phyloP scores from a whole-genome alignment of 1,140 invertebrate genomes.

The Gonioctena quinquepunctata region DNA sequence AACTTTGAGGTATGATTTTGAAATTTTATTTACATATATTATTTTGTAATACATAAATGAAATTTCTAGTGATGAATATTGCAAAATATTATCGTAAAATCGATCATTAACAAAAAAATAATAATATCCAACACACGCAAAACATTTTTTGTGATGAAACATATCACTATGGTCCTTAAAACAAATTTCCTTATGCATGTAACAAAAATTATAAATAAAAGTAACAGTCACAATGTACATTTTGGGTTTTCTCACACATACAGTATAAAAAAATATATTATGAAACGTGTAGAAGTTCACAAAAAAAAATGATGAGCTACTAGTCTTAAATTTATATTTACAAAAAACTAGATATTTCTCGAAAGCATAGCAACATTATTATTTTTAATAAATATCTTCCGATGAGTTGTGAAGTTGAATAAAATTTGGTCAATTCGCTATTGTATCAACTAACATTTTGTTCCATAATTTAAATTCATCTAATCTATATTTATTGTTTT shows the following conservation, averaged over 20 bases:
- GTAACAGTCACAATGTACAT: neutral
- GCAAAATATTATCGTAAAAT: no score
- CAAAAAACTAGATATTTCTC: neutral
- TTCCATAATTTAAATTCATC: neutral
- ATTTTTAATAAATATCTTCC: conserved; percentile 11
- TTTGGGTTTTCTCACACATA: neutral
- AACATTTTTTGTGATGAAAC: no score
- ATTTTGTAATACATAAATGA: no score
- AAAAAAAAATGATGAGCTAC: neutral
- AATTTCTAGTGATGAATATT: no score
- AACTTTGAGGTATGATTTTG: no score
- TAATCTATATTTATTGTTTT: conserved; percentile 47
- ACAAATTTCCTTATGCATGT: neutral
- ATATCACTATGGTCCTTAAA: neutral
- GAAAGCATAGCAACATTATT: neutral
- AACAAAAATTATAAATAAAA: neutral
- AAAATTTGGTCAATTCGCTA: conserved; percentile 18
- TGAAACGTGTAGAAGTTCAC: neutral
- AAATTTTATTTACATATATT: no score
- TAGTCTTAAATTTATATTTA: neutral
- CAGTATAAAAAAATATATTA: neutral
- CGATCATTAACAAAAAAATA: no score
- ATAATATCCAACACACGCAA: no score
- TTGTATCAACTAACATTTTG: conserved; percentile 3
- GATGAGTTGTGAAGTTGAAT: conserved; percentile 1